Percentiles rank a stretch among this genome's conserved stretches.
Evolutionary conservation across 2,797 vertebrate species (phyloP).

Genomic region (Leptoclinus maculatus): DNA sequence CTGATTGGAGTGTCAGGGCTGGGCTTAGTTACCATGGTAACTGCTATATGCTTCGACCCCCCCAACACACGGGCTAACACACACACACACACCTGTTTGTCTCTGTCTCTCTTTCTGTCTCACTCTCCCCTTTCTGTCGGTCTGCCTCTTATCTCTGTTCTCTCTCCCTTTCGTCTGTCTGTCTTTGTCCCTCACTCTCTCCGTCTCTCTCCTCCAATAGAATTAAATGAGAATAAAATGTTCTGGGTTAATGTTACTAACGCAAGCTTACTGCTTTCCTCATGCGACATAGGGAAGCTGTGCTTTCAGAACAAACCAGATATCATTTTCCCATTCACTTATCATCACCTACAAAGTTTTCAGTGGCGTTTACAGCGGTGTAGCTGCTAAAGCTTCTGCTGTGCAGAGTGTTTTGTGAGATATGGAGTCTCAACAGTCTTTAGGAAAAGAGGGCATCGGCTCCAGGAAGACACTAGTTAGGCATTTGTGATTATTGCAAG

Average conservation of each 20-base stretch:
- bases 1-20: conserved; percentile 82
- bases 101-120: conserved; percentile 25
- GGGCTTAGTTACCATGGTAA: conserved; percentile 83
- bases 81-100: conserved; percentile 28
- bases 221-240: conserved; percentile 32
- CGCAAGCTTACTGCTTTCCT: conserved; percentile 6
- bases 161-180: background rate
- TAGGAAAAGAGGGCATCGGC: conserved; percentile 24
- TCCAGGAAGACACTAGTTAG: conserved; percentile 22
- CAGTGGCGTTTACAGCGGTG: conserved; percentile 39
- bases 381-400: conserved; percentile 37
- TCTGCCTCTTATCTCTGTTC: conserved; percentile 15
- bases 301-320: conserved; percentile 39
- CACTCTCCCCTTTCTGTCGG: conserved; percentile 28
- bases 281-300: conserved; percentile 17
- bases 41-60: conserved; percentile 64
- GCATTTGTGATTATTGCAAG: conserved; percentile 26
- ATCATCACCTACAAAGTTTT: conserved; percentile 44
- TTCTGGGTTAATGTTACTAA: conserved; percentile 41
- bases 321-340: conserved; percentile 47
- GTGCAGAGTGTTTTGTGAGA: conserved; percentile 42
- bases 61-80: background rate
- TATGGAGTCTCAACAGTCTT: conserved; percentile 46
- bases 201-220: background rate
- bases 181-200: conserved; percentile 15